Evolutionary conservation across 2,797 vertebrate species (phyloP), one percentile per base, ranked within the genome.

Genomic region (Galaxias olidus): DNA sequence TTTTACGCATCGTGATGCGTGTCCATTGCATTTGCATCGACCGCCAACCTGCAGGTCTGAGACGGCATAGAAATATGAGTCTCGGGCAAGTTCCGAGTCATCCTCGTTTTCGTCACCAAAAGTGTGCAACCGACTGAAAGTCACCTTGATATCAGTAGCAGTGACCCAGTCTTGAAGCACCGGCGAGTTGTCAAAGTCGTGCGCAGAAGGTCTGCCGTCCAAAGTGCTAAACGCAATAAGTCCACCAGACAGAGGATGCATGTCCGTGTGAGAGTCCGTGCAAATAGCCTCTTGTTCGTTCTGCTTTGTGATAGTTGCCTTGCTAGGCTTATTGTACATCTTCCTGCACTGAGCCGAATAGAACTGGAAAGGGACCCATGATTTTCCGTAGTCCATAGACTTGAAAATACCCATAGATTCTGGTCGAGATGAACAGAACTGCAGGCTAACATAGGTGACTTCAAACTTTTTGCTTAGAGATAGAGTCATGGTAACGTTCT

Each of bases 111-210:
- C 96, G 76, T 97, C 95, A 6, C 95, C 95, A 80, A 96, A 95
- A 8, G 95, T 96, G 86, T 97, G 95, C 74, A 97, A 79, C 66
- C 95, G 92, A 71, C 92, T 94, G 88, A 98, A 96, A 68, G 91
- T 90, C 74, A 97, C 95, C 46, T 91, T 91, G 79, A 98, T 94
- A 78, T 98, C 95, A 1, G 96, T 98, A 87, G 96, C 96, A 4
- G 96, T 98, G 53, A 98, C 96, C 96, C 96, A 98, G 91, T 98
- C 96, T 91, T 98, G 96, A 73, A 98, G 91, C 78, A 98, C 96
- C 0, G 96, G 96, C 13, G 94, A 96, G 90, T 94, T 96, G 90
- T 97, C 96, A 86, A 97, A 98, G 91, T 98, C 96, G 90, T 98
- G 95, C 50, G 96, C 96, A 10, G 96, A 96, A 74, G 96, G 96